Base-by-base conservation (phyloP, 2,888 invertebrate species). In the Drosophila leonis region DNA sequence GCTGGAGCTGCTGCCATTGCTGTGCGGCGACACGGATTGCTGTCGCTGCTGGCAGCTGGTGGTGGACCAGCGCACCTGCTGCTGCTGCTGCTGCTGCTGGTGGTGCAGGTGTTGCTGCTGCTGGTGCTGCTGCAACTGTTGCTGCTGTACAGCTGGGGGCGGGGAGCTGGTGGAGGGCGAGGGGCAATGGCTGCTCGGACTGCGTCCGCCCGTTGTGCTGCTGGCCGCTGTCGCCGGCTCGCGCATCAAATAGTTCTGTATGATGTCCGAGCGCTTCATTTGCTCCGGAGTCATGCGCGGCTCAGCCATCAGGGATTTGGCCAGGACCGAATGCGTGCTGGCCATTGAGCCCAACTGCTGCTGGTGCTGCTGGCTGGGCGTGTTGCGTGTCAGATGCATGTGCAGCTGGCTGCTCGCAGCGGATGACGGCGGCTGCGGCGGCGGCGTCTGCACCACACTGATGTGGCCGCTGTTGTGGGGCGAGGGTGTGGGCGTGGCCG, bases 281-380 rank as follows among this genome's bases (percentile, higher is more conserved):
- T 98, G 97, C 93, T 98, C 98, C 59, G 97, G 97, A 48, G 97
- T 98, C 97, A 98, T 97, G 84, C 97, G 95, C 9, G 98, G 98
- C n/a, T 97, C 97, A 91, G 97, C 98, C 96, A 97, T 97, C 77
- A 98, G 93, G 69, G 97, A 97, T 92, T 97, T 97, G 81, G 98
- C 98, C 78, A 98, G 94, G 87, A 97, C 98, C 42, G 97, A 97
- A 94, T 97, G 97, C 69, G 97, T 97, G 90, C 97, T 97, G 80
- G 97, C 97, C 64, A 97, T 94, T 51, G 95, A 76, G 4, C 75
- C 72, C n/a, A 67, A 82, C 44, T 88, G 88, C 39, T 90, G 91
- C 13, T 88, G 87, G 7, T 71, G 78, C 0, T 80, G 71, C 10
- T 73, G 93, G 91, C 82, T 73, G 83, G 79, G 79, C 54, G 59